Conservation (phyloP, 2,797 vertebrate genomes). For the Borostomias antarcticus region DNA sequence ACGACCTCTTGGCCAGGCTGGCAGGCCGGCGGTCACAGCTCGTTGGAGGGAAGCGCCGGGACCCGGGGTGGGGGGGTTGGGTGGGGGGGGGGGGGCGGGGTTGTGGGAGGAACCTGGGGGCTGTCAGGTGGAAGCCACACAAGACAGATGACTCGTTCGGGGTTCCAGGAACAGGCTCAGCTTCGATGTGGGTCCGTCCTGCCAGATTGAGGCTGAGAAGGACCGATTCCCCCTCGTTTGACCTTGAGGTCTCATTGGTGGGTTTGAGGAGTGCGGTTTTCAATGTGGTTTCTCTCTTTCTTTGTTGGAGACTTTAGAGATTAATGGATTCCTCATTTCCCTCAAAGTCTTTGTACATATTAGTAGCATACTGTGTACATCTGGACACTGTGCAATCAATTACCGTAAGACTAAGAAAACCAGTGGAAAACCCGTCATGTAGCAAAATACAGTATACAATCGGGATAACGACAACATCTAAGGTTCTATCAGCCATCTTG, state of each 20-base stretch:
- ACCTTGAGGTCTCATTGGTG: neutral
- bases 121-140: slow-evolving; percentile 27
- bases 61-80: slow-evolving; percentile 21
- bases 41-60: too few relatives aligned
- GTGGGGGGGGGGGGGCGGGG: slow-evolving; percentile 15
- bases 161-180: slow-evolving; percentile 18
- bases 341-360: neutral
- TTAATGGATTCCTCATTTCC: slow-evolving; percentile 21
- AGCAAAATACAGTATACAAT: too few relatives aligned
- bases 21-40: neutral
- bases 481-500: too few relatives aligned
- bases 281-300: slow-evolving; percentile 11
- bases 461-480: too few relatives aligned
- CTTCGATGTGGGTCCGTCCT: neutral
- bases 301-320: neutral
- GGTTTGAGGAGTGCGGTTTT: slow-evolving; percentile 10
- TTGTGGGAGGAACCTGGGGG: slow-evolving; percentile 22
- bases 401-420: too few relatives aligned
- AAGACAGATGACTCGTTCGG: slow-evolving; percentile 27
- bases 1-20: neutral
- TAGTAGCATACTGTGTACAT: too few relatives aligned
- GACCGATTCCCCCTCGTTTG: neutral
- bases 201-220: neutral
- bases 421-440: too few relatives aligned
- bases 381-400: too few relatives aligned